phyloP scores from a whole-genome alignment of 2,888 invertebrate species.

The Ischnus inquisitorius region DNA sequence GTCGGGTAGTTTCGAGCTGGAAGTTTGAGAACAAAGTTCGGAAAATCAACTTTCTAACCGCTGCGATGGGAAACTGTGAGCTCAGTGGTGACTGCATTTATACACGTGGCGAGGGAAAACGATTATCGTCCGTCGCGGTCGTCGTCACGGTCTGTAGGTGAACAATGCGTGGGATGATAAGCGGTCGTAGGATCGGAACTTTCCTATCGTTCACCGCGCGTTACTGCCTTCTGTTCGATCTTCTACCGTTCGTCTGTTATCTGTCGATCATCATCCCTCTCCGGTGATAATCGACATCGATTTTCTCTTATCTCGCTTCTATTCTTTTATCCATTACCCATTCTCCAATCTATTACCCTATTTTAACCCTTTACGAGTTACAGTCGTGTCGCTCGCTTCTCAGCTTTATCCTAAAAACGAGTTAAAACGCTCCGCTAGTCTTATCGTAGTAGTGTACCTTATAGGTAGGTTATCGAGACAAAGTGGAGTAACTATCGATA shows the following conservation, averaged over 20 bases:
- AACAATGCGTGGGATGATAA: slow-evolving; percentile 62
- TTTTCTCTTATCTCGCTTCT: slow-evolving; percentile 38
- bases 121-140: slow-evolving; percentile 49
- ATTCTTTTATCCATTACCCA: slow-evolving; percentile 5
- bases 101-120: slow-evolving; percentile 38
- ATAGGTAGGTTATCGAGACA: background rate
- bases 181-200: slow-evolving; percentile 55
- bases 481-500: background rate
- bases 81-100: slow-evolving; percentile 38
- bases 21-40: slow-evolving; percentile 33
- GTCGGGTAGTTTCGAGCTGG: background rate
- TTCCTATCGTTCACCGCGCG: slow-evolving; percentile 40
- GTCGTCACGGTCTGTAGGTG: slow-evolving; percentile 35
- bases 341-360: slow-evolving; percentile 11
- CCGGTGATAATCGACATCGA: slow-evolving; percentile 62
- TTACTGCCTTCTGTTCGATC: slow-evolving; percentile 20
- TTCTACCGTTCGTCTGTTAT: slow-evolving; percentile 34
- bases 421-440: background rate
- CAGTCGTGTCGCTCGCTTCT: background rate
- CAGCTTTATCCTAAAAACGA: background rate
- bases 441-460: background rate
- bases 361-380: slow-evolving; percentile 3
- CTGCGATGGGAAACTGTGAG: slow-evolving; percentile 20
- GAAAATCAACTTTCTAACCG: background rate
- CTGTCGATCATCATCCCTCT: slow-evolving; percentile 13